Percentiles rank a stretch among this genome's conserved stretches.
phyloP scores from a whole-genome alignment of 2,888 invertebrate genomes.

The Arge pagana region DNA sequence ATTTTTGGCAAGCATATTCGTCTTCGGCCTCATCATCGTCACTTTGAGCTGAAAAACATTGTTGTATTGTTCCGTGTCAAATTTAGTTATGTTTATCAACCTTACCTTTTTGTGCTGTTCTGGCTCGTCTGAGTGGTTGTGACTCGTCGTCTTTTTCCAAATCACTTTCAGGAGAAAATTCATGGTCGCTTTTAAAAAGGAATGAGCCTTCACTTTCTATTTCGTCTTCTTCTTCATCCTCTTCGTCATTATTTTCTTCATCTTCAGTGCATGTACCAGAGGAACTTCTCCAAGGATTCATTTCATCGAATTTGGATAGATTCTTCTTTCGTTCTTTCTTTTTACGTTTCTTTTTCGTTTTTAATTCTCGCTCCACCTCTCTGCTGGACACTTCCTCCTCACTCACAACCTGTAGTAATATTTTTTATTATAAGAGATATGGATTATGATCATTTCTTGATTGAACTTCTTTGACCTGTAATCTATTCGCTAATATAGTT shows the following conservation, averaged over 20 bases:
- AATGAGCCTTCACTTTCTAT: slow-evolving; percentile 56
- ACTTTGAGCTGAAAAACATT: slow-evolving; percentile 38
- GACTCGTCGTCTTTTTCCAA: slow-evolving; percentile 72
- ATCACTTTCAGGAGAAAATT: slow-evolving; percentile 91
- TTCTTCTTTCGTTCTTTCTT: slow-evolving; percentile 52
- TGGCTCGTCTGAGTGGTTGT: slow-evolving; percentile 79
- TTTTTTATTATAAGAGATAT: no score
- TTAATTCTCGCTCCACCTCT: slow-evolving; percentile 40
- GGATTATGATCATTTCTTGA: no score
- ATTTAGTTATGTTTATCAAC: not conserved
- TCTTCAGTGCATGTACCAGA: slow-evolving; percentile 60
- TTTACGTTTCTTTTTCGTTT: slow-evolving; percentile 56
- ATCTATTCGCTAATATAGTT: no score
- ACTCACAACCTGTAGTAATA: slow-evolving; percentile 33
- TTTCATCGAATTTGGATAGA: slow-evolving; percentile 57
- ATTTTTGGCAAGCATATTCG: slow-evolving; percentile 86
- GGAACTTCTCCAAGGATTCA: slow-evolving; percentile 66
- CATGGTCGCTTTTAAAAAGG: slow-evolving; percentile 82
- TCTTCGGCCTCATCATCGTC: slow-evolving; percentile 58
- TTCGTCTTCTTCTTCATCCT: slow-evolving; percentile 58
- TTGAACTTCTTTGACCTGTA: no score
- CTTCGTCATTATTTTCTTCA: slow-evolving; percentile 57
- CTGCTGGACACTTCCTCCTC: slow-evolving; percentile 41
- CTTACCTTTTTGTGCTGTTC: slow-evolving; percentile 80
- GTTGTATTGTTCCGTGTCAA: slow-evolving; percentile 4